Base-by-base conservation (phyloP, 2,113 vertebrate genomes). In the Leuciscus idus region DNA sequence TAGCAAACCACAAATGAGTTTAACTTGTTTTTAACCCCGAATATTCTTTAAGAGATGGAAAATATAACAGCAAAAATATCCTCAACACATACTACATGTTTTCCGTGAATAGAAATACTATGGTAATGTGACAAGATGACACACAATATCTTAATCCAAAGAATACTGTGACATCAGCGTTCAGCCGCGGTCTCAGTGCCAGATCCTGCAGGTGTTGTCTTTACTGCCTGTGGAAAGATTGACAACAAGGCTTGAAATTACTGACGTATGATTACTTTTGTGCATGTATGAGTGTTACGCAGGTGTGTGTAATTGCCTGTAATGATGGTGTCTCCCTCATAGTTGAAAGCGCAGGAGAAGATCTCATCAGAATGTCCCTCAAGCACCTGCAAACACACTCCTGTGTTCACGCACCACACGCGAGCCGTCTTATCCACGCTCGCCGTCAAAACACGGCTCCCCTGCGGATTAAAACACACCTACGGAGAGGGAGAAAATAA, bases 341-440 rank as follows among this genome's bases (percentile, higher is more conserved):
- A 99, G 93, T 98, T 99, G 91, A 99, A 99, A 86, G 95, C 95
- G 1, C 96, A 98, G 62, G 97, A 99, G 91, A 99, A 99, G 89
- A 99, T 97, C 87, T 99, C 97, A 73, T 98, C 98, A 0, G 88
- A 94, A 92, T 99, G 98, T 0, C 98, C 98, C 87, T 96, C 92
- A n/a, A 99, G 91, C 75, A 96, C 88, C 94, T 98, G 98, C 30
- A 98, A 93, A 85, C 97, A 98, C 2, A 92, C 91, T 68, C 97
- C 98, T 0, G 96, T 95, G 82, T 93, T 93, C 83, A 90, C 94
- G n/a, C 98, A 97, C 98, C 98, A 99, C 83, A 99, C 93, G n/a
- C 98, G 94, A 6, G 96, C 96, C 7, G 97, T 98, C 90, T 95
- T 97, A 92, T 99, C 98, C 52, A 95, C 93, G 83, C 98, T 97